Base-by-base conservation (phyloP, 2,888 invertebrate genomes). In the Clitarchus hookeri region DNA sequence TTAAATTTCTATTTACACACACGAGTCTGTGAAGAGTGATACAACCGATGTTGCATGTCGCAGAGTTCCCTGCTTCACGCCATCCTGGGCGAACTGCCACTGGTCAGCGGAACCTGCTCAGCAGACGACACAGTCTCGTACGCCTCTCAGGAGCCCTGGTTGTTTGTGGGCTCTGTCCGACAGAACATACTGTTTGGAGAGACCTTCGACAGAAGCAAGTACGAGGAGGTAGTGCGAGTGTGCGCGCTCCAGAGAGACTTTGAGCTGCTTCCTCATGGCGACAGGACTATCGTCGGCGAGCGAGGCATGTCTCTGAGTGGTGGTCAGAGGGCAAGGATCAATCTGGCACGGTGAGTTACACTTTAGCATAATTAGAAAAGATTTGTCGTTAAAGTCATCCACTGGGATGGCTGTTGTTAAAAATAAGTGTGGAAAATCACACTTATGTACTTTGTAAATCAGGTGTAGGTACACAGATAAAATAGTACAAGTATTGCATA, bases 121-220 rank as follows among this genome's bases (percentile, higher is more conserved):
- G 92, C 96, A 23, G 93, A 93, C 85, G 97, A 95, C 3, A 92
- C 90, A 65, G 87, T 95, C n/a, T 95, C 95, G 44, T 98, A 97
- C 91, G 96, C 96, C 0, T 93, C 95, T 88, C 97, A 97, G 91
- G 96, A 97, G 90, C 94, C 98, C 13, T 98, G 98, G 98, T 94
- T 96, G 0, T 96, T 96, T 90, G 94, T 95, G 0, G 94, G 94
- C 26, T 95, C 96, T 0, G 93, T 98, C 0, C 92, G 96, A 84
- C 96, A 97, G 90, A 98, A 98, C 91, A 97, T 98, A 89, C 91
- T 96, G n/a, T 98, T 98, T 91, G 97, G 97, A 0, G 91, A 94
- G 88, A 92, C 93, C 0, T 95, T 92, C 90, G 93, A 95, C 88
- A 92, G 93, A 84, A 92, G 92, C 85, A 93, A 94, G 89, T 91